Evolutionary conservation across 2,888 invertebrate species (phyloP).

Genomic region (Marronus borbonicus): DNA sequence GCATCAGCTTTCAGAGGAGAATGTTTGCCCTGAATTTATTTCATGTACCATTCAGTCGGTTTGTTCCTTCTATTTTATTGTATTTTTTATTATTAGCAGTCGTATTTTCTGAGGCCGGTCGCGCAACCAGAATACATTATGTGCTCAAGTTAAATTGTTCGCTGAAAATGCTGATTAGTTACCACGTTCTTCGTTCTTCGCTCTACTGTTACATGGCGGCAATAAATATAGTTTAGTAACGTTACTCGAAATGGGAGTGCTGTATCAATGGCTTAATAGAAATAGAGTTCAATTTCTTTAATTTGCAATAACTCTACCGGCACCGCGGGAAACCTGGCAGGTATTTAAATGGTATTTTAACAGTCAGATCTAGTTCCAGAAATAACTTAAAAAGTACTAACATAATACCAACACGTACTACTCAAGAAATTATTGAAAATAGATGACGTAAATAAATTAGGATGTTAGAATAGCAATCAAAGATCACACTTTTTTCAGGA

Average conservation of each 20-base stretch:
- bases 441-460: no score
- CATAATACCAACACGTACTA: no score
- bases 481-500: no score
- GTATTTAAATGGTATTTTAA: not conserved
- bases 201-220: slow-evolving; percentile 8
- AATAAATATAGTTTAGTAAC: slow-evolving; percentile 33
- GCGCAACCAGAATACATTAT: slow-evolving; percentile 60
- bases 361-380: not conserved
- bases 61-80: slow-evolving; percentile 58
- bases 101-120: slow-evolving; percentile 58
- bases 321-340: not conserved
- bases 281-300: slow-evolving; percentile 17
- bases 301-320: slow-evolving; percentile 14
- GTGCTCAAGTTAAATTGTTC: slow-evolving; percentile 56
- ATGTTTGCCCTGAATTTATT: slow-evolving; percentile 60
- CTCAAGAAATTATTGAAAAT: no score
- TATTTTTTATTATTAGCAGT: slow-evolving; percentile 59
- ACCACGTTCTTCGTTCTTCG: slow-evolving; percentile 21
- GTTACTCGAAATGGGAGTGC: slow-evolving; percentile 18
- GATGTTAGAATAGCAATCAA: no score
- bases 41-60: slow-evolving; percentile 48
- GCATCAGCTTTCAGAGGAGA: slow-evolving; percentile 55
- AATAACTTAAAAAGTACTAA: no score
- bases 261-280: slow-evolving; percentile 17
- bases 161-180: slow-evolving; percentile 55